Evolutionary conservation across 2,113 vertebrate genomes (phyloP).

Genomic region (Castor canadensis): DNA sequence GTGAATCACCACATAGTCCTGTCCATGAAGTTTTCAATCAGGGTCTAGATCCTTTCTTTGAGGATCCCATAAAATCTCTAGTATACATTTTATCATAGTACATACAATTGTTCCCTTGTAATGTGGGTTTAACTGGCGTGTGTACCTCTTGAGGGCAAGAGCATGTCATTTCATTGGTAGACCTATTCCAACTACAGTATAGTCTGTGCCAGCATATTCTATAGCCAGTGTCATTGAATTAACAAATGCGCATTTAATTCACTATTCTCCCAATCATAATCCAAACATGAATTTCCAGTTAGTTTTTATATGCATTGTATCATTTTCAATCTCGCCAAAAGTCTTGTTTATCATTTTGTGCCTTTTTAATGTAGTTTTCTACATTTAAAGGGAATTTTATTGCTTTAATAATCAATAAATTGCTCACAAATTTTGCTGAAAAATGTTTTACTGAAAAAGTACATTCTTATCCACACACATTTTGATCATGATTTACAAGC

Average conservation of each 20-base stretch:
- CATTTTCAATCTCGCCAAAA: background rate
- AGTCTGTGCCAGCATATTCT: background rate
- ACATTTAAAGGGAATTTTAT: background rate
- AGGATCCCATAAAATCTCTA: background rate
- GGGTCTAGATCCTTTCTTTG: background rate
- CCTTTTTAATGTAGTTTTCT: background rate
- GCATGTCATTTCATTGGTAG: background rate
- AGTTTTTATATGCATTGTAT: background rate
- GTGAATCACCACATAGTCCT: too few species aligned
- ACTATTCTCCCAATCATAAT: background rate
- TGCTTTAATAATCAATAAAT: conserved; percentile 28
- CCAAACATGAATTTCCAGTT: background rate
- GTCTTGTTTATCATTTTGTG: background rate
- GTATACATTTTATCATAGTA: background rate
- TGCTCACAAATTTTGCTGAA: too few species aligned
- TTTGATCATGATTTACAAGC: background rate
- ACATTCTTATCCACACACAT: background rate
- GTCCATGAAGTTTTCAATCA: background rate
- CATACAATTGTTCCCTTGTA: background rate
- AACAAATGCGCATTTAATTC: background rate
- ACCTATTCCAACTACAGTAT: background rate
- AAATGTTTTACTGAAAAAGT: background rate
- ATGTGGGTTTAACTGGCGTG: background rate
- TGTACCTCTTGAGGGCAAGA: background rate
- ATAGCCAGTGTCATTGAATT: background rate